These are phyloP conservation scores for Meiosimyza platycephala DNA, from an alignment of 2,888 invertebrate genomes.

Conservation along the genomic window DNA sequence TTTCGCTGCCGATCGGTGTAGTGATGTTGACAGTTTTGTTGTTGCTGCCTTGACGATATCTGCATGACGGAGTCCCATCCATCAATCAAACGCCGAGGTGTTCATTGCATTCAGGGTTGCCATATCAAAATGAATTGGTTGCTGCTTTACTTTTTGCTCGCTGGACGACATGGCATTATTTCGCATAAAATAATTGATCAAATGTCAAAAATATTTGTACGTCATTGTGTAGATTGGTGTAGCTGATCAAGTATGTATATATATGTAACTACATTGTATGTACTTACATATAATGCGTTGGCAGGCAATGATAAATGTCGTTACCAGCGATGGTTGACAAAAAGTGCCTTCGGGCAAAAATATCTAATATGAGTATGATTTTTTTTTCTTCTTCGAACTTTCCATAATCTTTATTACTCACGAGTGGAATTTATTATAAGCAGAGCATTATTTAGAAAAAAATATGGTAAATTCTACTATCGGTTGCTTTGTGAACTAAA, in stretches of 20 bases:
- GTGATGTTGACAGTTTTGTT: not conserved
- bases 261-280: no score
- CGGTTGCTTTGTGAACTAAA: no score
- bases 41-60: constrained; percentile 9
- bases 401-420: no score
- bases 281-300: no score
- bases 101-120: not conserved
- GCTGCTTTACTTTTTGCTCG: not conserved
- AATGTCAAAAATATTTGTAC: not conserved
- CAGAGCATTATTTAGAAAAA: no score
- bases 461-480: no score
- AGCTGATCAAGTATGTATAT: no score
- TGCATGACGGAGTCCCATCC: constrained; percentile 11
- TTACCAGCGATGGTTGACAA: not conserved
- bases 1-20: not conserved
- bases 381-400: no score
- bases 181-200: constrained; percentile 15
- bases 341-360: not conserved
- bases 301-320: constrained; percentile 15
- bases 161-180: not conserved
- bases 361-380: no score
- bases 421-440: no score
- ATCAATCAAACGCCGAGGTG: constrained; percentile 14
- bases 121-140: not conserved
- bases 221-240: no score